These are phyloP conservation scores for Choristoneura rosaceana DNA, from an alignment of 2,888 invertebrate genomes.

Conservation along the genomic window DNA sequence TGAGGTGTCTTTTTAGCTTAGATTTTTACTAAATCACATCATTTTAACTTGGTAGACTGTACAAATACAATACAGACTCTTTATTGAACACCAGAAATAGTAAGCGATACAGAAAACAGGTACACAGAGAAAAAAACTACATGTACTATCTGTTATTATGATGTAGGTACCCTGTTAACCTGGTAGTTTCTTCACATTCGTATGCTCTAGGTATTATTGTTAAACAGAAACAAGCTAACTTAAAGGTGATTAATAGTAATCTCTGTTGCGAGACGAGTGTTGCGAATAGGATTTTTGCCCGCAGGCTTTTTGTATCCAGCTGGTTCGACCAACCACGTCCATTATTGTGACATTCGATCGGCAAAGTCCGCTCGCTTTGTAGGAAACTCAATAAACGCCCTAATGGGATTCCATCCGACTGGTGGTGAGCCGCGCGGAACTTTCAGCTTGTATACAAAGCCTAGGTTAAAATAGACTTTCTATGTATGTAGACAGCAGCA, in stretches of 20 bases:
- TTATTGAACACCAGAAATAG: too few species aligned
- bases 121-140: too few species aligned
- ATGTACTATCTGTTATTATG: too few species aligned
- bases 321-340: constrained; percentile 54
- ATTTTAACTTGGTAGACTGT: too few species aligned
- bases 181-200: not conserved
- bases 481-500: not conserved
- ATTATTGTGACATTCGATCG: constrained; percentile 65
- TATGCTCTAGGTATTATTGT: constrained; percentile 2
- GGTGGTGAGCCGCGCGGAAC: constrained; percentile 73
- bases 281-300: constrained; percentile 51
- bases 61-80: too few species aligned
- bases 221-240: not conserved
- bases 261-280: constrained; percentile 31
- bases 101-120: too few species aligned
- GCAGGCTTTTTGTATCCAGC: constrained; percentile 57
- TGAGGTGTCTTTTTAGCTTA: too few species aligned
- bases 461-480: constrained; percentile 8
- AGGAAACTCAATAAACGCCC: constrained; percentile 77
- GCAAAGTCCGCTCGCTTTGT: constrained; percentile 55
- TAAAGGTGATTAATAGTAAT: constrained; percentile 10
- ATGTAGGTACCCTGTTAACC: too few species aligned
- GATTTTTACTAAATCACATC: too few species aligned
- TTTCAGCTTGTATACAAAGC: constrained; percentile 51
- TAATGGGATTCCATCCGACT: constrained; percentile 78